These are phyloP conservation scores for Octodonta nipae DNA, from an alignment of 2,888 invertebrate genomes.

Conservation along the genomic window DNA sequence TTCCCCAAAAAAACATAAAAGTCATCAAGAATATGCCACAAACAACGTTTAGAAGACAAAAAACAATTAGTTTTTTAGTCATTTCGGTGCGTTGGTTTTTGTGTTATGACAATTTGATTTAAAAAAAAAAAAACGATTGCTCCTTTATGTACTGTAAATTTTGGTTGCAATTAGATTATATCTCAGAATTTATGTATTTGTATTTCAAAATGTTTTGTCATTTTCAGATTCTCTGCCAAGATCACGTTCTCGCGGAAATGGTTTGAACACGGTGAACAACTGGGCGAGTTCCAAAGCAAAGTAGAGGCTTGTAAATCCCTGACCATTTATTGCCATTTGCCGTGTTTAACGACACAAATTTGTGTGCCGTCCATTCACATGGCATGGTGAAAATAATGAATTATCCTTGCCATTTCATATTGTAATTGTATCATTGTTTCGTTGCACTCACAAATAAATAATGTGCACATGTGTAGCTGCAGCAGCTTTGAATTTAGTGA, in stretches of 20 bases:
- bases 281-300: conserved; percentile 40
- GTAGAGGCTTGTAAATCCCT: conserved; percentile 29
- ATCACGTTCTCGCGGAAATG: conserved; percentile 70
- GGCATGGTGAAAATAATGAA: conserved; percentile 19
- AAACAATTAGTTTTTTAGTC: too few relatives aligned
- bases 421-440: conserved; percentile 10
- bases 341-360: conserved; percentile 23
- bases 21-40: too few relatives aligned
- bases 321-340: conserved; percentile 26
- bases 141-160: too few relatives aligned
- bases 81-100: too few relatives aligned
- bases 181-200: too few relatives aligned
- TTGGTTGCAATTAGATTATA: too few relatives aligned
- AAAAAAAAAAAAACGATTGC: too few relatives aligned
- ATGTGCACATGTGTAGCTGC: conserved; percentile 9
- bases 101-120: too few relatives aligned
- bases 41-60: too few relatives aligned
- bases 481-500: conserved; percentile 3
- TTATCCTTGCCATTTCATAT: conserved; percentile 19
- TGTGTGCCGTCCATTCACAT: conserved; percentile 33
- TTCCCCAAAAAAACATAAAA: too few relatives aligned
- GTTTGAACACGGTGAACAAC: conserved; percentile 58
- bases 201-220: too few relatives aligned
- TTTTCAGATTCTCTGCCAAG: conserved; percentile 56
- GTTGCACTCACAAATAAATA: conserved; percentile 15